Evolutionary conservation across 2,888 invertebrate species (phyloP).

Genomic region (Panopea generosa): DNA sequence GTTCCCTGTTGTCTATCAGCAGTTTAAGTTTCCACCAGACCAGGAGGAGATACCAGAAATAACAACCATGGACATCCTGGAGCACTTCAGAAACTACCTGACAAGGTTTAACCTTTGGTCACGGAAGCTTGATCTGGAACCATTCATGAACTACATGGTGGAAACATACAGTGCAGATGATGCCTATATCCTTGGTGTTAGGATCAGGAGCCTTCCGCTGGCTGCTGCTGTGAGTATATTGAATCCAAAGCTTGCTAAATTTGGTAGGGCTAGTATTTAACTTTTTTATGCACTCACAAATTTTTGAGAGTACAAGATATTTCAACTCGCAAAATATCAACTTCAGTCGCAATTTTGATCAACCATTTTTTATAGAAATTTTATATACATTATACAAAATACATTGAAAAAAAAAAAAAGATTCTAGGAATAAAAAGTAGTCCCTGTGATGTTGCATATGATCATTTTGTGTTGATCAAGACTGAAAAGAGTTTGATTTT

Average conservation of each 20-base stretch:
- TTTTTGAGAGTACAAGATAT: too few species aligned
- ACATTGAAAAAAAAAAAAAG: neutral
- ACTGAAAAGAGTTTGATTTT: too few species aligned
- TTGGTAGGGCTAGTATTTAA: neutral
- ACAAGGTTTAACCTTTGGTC: constrained; percentile 78
- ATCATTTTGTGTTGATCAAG: neutral
- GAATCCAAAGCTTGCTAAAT: neutral
- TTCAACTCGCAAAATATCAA: too few species aligned
- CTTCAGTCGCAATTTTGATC: too few species aligned
- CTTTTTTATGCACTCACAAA: too few species aligned
- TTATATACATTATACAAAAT: neutral
- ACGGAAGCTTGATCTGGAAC: constrained; percentile 69
- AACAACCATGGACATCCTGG: constrained; percentile 77
- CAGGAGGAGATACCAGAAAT: constrained; percentile 77
- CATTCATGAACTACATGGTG: constrained; percentile 78
- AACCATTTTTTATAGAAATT: too few species aligned
- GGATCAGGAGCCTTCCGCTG: constrained; percentile 79
- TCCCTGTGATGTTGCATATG: neutral
- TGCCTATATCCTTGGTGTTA: constrained; percentile 79
- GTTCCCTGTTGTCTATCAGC: constrained; percentile 77
- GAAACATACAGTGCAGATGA: constrained; percentile 68
- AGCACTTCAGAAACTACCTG: constrained; percentile 74
- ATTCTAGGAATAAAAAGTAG: too few species aligned
- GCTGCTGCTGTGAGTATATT: constrained; percentile 76
- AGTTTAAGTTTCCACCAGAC: constrained; percentile 80